Conservation (phyloP, 2,888 invertebrate species). For the Pristionchus japonicus region DNA sequence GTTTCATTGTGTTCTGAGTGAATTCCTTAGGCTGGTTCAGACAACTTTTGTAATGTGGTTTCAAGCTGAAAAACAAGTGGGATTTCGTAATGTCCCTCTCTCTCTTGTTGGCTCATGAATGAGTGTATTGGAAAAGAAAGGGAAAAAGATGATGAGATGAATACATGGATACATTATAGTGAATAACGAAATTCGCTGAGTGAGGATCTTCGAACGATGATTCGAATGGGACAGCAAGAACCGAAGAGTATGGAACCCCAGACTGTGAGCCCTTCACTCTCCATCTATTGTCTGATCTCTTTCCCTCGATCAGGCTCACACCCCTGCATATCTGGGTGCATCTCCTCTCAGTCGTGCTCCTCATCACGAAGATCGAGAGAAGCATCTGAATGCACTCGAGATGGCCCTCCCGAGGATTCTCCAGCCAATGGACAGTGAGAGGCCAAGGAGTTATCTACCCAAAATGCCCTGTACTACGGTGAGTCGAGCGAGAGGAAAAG, state of each 20-base stretch:
- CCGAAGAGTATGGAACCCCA: constrained; percentile 55
- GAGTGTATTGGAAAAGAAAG: not conserved
- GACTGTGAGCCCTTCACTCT: constrained; percentile 50
- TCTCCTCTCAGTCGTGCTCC: constrained; percentile 96
- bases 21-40: no score
- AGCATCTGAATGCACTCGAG: constrained; percentile 78
- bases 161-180: constrained; percentile 12
- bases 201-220: constrained; percentile 45
- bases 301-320: constrained; percentile 61
- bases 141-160: not conserved
- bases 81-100: no score
- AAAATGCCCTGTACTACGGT: constrained; percentile 66
- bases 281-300: not conserved
- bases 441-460: constrained; percentile 80
- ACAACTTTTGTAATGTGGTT: no score
- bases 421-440: constrained; percentile 95
- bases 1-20: no score
- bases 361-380: constrained; percentile 79
- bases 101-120: not conserved
- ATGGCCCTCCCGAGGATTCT: constrained; percentile 95
- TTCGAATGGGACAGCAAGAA: constrained; percentile 45
- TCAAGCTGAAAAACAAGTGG: no score
- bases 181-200: constrained; percentile 18
- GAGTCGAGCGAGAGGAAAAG: not conserved
- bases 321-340: constrained; percentile 82